Percentiles rank a stretch among this genome's conserved stretches.
These are phyloP conservation scores for Anthonomus grandis DNA, from an alignment of 1,140 invertebrate species.

Conservation along the genomic window DNA sequence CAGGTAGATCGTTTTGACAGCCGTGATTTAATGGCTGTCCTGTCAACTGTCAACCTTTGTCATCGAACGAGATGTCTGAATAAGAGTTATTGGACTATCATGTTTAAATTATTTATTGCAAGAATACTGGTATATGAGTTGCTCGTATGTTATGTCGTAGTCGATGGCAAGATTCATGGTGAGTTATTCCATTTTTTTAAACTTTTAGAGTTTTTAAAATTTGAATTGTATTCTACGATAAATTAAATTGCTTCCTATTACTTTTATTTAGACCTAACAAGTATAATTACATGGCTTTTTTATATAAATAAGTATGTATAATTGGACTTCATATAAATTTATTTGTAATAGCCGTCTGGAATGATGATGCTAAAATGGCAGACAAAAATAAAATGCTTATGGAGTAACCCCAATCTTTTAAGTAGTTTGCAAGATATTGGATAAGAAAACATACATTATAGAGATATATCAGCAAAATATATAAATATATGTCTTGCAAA, in stretches of 20 bases:
- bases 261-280: no score
- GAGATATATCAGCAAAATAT: no score
- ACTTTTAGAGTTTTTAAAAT: not conserved
- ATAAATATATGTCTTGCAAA: no score
- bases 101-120: conserved; percentile 9
- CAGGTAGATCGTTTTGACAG: conserved; percentile 14
- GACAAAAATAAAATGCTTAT: no score
- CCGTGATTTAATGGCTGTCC: conserved; percentile 16
- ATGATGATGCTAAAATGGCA: no score
- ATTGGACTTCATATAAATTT: no score
- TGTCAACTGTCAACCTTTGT: conserved; percentile 19
- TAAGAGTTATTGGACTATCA: conserved; percentile 1
- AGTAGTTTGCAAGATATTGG: no score
- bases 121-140: conserved; percentile 1
- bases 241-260: not conserved
- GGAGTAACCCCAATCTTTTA: no score
- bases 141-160: not conserved
- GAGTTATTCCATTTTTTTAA: not conserved
- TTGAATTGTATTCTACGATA: not conserved
- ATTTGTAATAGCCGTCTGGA: no score
- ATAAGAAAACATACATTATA: no score
- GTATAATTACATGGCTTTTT: no score
- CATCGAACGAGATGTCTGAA: conserved; percentile 5
- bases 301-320: no score
- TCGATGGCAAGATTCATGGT: not conserved